These are phyloP conservation scores for Andricus curvator DNA, from an alignment of 2,888 invertebrate species.

Conservation along the genomic window DNA sequence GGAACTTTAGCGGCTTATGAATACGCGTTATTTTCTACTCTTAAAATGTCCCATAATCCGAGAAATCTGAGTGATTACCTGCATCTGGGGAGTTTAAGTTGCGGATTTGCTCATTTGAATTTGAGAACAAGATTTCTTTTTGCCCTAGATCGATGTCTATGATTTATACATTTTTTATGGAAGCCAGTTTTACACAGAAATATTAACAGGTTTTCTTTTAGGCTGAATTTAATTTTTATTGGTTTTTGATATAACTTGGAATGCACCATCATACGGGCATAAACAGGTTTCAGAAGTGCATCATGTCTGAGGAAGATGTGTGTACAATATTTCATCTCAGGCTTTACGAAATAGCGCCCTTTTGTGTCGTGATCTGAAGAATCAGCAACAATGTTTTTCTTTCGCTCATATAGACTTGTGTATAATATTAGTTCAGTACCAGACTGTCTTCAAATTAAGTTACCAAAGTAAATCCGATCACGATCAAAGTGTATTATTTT, in stretches of 20 bases:
- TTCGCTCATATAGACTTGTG: too few species aligned
- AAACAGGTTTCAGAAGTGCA: neutral
- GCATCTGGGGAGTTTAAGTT: neutral
- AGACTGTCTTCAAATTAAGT: too few species aligned
- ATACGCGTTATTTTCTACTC: neutral
- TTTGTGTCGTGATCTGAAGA: neutral
- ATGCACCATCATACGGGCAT: neutral
- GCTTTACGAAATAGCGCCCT: neutral
- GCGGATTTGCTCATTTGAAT: neutral
- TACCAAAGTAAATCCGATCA: too few species aligned
- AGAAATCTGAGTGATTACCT: neutral
- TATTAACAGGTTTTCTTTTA: neutral
- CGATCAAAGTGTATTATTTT: neutral
- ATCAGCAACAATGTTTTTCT: too few species aligned
- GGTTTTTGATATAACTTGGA: neutral
- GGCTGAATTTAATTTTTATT: neutral
- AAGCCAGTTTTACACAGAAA: neutral
- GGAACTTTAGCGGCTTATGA: neutral
- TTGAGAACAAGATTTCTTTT: neutral
- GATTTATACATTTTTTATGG: neutral
- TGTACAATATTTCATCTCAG: constrained; percentile 3
- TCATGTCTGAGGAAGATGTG: neutral
- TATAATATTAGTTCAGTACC: too few species aligned
- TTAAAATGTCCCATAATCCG: neutral
- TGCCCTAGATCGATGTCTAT: neutral